Percentiles rank a stretch among this genome's conserved stretches.
Conservation (phyloP, 2,113 vertebrate species). For the Mirza zaza region DNA sequence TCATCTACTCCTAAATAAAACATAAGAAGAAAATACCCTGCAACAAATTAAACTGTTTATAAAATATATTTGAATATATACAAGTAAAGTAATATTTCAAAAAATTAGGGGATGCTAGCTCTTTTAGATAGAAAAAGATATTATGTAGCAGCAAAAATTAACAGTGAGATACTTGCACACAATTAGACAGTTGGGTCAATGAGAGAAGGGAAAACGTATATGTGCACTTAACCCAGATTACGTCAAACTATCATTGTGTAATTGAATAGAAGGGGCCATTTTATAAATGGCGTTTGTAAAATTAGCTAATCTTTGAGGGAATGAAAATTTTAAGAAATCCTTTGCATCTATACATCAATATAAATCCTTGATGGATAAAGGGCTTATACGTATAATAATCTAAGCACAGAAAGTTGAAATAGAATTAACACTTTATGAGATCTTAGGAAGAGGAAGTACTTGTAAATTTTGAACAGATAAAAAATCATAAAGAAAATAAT, state of each 20-base stretch:
- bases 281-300: conserved; percentile 5
- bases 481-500: background rate
- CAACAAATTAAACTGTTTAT: background rate
- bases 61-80: background rate
- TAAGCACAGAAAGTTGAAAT: background rate
- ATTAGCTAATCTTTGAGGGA: conserved; percentile 21
- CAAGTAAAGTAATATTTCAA: background rate
- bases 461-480: background rate
- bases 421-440: background rate
- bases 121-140: background rate
- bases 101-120: background rate
- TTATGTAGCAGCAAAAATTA: background rate
- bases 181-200: background rate
- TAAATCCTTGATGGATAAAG: background rate
- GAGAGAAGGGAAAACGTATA: background rate
- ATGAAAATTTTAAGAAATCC: background rate
- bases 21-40: background rate
- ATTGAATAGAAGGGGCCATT: background rate
- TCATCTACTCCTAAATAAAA: background rate
- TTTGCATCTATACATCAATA: background rate
- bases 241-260: background rate
- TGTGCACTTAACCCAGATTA: background rate
- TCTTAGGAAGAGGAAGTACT: background rate
- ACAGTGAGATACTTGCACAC: background rate
- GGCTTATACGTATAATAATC: background rate